Evolutionary conservation across 2,888 invertebrate genomes (phyloP), one percentile per base, ranked within the genome.

Genomic region (Himalopsyche anomala): DNA sequence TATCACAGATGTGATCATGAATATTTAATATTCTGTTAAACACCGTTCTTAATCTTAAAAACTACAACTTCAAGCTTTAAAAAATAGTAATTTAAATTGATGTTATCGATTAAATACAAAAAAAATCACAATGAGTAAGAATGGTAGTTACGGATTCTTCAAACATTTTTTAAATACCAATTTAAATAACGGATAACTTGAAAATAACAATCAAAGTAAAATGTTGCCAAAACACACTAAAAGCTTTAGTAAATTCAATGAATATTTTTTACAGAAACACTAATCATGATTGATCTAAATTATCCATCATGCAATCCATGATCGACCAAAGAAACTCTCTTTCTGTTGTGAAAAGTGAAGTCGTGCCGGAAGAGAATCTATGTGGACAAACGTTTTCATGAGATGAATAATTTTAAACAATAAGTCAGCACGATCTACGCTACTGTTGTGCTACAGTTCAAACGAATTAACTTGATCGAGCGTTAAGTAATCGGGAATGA

Each of bases 401-500:
- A 82, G 86, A 88, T 87, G 88, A 87, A 87, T 88, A 87, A 74
- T 74, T 74, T 87, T 87, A 86, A 87, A 85, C 86, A 83, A 81
- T 80, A 84, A 74, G 55, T 80, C 83, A 51, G 87, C 88, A 88
- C 88, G 88, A 88, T 83, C 87, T 85, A 87, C 79, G 84, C 88
- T 85, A 51, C 74, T 74, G 74, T 74, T 74, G 74, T 74, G 74
- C 15, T 74, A 74, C 74, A 36, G 74, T 74, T 74, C 86, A 87
- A 87, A 87, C 84, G 85, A 88, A 88, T 88, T 88, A 88, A 87
- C 87, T 87, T 85, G 84, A 87, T 86, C 86, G 86, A 54, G 84
- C 80, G 85, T 87, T 86, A 87, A 62, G 87, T 83, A 84, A 88
- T 87, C 82, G 84, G 36, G 28, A 82, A 80, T 36, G 74, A 74